Percentiles rank a stretch among this genome's conserved stretches.
Conservation (phyloP, 2,113 vertebrate species). For the Cyanoderma ruficeps region DNA sequence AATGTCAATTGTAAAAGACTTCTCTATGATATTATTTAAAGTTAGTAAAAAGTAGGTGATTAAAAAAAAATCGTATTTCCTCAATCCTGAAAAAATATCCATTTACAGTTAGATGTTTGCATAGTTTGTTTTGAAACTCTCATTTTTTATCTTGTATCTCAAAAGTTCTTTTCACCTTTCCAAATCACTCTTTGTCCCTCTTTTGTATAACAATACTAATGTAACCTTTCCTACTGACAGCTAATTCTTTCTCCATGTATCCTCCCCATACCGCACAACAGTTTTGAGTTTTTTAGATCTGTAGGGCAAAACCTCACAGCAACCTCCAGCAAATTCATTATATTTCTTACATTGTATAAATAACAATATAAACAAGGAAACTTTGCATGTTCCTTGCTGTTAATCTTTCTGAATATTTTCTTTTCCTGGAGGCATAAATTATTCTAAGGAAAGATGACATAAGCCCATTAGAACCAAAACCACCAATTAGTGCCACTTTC, state of each 20-base stretch:
- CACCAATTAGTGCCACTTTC: neutral
- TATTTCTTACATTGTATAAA: neutral
- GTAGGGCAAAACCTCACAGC: neutral
- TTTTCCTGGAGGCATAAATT: neutral
- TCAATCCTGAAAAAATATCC: no score
- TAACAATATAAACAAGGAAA: neutral
- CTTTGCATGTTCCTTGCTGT: neutral
- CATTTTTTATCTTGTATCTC: neutral
- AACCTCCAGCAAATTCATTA: neutral
- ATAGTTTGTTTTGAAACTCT: neutral
- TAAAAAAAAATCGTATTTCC: neutral
- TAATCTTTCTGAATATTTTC: neutral
- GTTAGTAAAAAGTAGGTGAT: neutral
- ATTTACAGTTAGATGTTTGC: neutral
- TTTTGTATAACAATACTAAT: neutral
- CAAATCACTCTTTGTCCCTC: neutral
- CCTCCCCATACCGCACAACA: neutral
- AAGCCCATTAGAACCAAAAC: neutral
- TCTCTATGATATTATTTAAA: neutral
- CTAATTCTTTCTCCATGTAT: neutral
- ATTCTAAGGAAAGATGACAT: neutral
- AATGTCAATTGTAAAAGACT: neutral
- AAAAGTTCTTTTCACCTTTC: neutral
- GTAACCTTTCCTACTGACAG: neutral
- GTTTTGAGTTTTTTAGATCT: neutral